These are phyloP conservation scores for Donacobius atricapilla DNA, from an alignment of 2,113 vertebrate genomes.

Conservation along the genomic window DNA sequence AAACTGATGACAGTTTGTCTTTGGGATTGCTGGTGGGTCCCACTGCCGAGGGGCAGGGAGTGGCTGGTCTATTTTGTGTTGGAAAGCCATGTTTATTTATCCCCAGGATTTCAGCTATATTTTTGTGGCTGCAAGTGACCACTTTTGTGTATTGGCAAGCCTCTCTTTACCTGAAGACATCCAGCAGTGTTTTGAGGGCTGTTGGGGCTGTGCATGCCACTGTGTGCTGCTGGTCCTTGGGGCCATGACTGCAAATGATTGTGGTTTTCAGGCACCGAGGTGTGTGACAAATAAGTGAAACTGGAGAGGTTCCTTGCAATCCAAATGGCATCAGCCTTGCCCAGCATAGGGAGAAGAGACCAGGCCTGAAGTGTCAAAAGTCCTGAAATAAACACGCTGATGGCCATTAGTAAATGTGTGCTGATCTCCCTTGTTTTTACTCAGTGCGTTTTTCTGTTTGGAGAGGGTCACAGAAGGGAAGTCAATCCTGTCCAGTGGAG, in stretches of 20 bases:
- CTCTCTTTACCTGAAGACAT: background rate
- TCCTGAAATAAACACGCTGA: accelerated
- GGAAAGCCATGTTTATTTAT: background rate
- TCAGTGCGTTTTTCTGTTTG: background rate
- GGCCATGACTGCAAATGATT: accelerated
- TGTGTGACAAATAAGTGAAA: background rate
- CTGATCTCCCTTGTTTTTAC: background rate
- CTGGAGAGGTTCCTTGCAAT: background rate
- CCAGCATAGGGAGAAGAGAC: background rate
- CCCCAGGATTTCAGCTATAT: background rate
- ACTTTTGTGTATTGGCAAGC: background rate
- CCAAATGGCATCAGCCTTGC: background rate
- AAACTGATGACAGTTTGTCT: background rate
- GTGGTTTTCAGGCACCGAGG: background rate
- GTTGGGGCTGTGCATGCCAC: background rate
- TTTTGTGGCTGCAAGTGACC: background rate
- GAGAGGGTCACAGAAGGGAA: background rate
- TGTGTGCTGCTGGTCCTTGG: background rate
- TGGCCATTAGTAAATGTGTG: accelerated
- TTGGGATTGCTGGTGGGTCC: background rate
- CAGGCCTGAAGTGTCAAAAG: background rate
- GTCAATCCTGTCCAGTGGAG: background rate
- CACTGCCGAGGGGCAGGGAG: background rate
- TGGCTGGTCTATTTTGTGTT: background rate
- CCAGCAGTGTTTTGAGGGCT: background rate